Percentiles rank a stretch among this genome's conserved stretches.
phyloP scores from a whole-genome alignment of 2,113 vertebrate genomes.

The Corydoras sp. region DNA sequence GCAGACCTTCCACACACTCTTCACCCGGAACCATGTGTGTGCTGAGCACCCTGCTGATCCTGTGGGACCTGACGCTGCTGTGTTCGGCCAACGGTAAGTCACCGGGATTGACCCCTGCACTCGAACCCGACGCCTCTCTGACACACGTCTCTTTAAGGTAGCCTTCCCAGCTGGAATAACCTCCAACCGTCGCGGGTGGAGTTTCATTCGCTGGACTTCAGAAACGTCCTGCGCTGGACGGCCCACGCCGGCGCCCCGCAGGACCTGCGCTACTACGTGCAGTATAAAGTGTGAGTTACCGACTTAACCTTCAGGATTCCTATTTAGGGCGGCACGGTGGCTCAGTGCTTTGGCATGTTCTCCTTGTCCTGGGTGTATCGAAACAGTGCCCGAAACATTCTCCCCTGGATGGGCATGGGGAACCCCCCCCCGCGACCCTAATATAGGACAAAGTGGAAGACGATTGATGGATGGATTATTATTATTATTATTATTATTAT shows the following conservation, averaged over 20 bases:
- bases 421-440: too few relatives aligned
- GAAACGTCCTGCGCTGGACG: constrained; percentile 60
- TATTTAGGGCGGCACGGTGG: too few relatives aligned
- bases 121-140: not conserved
- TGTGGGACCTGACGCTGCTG: constrained; percentile 12
- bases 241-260: constrained; percentile 14
- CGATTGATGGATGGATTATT: too few relatives aligned
- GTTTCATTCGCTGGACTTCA: constrained; percentile 64
- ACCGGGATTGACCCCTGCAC: not conserved
- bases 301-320: not conserved
- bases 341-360: too few relatives aligned
- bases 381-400: too few relatives aligned
- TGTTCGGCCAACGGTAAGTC: constrained; percentile 30
- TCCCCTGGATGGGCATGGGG: too few relatives aligned
- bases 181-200: constrained; percentile 43
- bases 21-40: constrained; percentile 25
- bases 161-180: constrained; percentile 1
- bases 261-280: constrained; percentile 50
- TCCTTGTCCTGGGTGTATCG: too few relatives aligned
- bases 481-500: too few relatives aligned
- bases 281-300: constrained; percentile 68
- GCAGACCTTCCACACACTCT: not conserved
- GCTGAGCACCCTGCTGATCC: constrained; percentile 7
- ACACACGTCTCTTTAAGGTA: constrained; percentile 25
- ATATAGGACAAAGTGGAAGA: too few relatives aligned